Conservation (phyloP, 2,888 invertebrate genomes). For the Cactoblastis cactorum region DNA sequence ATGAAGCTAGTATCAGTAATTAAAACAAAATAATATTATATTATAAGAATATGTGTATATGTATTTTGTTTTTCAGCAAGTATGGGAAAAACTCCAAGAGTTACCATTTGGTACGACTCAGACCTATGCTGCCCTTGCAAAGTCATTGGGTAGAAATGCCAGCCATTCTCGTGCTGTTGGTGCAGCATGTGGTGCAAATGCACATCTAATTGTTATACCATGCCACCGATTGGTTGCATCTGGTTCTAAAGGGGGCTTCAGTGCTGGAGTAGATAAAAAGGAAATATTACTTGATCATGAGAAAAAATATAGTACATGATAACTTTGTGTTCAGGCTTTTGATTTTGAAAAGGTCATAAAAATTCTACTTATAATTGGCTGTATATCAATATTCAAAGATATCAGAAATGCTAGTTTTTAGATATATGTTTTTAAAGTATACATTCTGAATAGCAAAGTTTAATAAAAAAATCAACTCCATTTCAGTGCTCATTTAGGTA, state of each 20-base stretch:
- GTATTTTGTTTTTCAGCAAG: constrained; percentile 39
- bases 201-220: constrained; percentile 56
- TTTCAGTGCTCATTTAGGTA: no score
- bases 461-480: no score
- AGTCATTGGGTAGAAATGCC: constrained; percentile 47
- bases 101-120: constrained; percentile 59
- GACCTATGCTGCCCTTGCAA: constrained; percentile 60
- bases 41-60: background rate
- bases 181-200: constrained; percentile 63
- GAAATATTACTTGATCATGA: constrained; percentile 73
- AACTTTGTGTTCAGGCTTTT: background rate
- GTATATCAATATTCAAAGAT: no score
- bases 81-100: constrained; percentile 56
- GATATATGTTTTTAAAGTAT: no score
- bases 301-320: constrained; percentile 36
- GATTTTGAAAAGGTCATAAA: background rate
- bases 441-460: no score
- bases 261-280: constrained; percentile 72
- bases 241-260: constrained; percentile 68
- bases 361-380: no score
- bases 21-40: no score
- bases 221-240: constrained; percentile 63
- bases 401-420: no score
- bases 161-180: constrained; percentile 63
- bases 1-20: no score